Evolutionary conservation across 2,888 invertebrate species (phyloP), one percentile per base, ranked within the genome.

Genomic region (Hirtodrosophila histrioides): DNA sequence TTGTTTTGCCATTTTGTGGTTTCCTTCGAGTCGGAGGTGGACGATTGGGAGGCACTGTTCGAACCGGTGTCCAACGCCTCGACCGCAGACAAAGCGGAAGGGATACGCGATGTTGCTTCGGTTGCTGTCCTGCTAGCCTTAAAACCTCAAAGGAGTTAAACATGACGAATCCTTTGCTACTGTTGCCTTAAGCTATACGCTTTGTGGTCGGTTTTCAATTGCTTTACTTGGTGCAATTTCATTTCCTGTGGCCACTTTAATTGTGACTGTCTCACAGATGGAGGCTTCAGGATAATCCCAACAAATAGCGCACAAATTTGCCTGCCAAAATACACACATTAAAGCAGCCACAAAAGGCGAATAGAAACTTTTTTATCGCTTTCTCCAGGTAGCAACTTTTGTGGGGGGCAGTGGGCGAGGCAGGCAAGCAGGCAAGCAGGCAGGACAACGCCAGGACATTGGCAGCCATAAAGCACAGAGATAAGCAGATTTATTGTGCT

Each of bases 401-500:
- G 17, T 1, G 17, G 17, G 17, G 2, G 17, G 17, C 17, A 17
- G 17, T 17, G 17, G 2, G 17, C 17, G n/a, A n/a, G n/a, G n/a
- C n/a, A 27, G 5, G 27, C 27, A 27, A 3, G 1, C 27, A 70
- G 67, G 66, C 72, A 65, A 49, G 50, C 45, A 46, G 41, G 5
- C 27, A 78, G 86, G 69, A 84, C 81, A 65, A 54, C 33, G 74
- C 36, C 61, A 50, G 66, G 65, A 71, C 79, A 81, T 70, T 73
- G 70, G 69, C 78, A 69, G 75, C 75, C 56, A 70, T 70, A 67
- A 78, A 68, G 71, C 71, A 60, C 67, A 48, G 67, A 84, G 88
- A 84, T 84, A 88, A 84, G 82, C 83, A 86, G 88, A 84, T 84
- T 84, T 84, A 84, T 84, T 86, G 73, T 74, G 70, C 79, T 76